phyloP scores from a whole-genome alignment of 2,797 vertebrate species.

The Acanthurus lineatus region DNA sequence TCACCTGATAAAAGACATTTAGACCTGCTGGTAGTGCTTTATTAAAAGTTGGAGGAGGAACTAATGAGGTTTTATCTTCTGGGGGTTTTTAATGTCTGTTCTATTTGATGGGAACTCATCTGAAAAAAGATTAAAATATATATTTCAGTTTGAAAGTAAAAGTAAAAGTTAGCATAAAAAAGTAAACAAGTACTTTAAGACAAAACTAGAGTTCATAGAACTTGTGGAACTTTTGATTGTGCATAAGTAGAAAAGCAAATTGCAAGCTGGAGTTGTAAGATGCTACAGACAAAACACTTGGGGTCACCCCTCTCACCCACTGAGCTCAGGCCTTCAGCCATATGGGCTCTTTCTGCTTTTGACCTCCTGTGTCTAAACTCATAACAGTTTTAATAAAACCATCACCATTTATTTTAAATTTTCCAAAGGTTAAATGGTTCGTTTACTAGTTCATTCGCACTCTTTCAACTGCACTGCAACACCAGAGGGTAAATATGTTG shows the following conservation, averaged over 20 bases:
- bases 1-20: neutral
- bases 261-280: neutral
- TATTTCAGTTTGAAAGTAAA: neutral
- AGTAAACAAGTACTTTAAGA: neutral
- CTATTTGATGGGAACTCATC: neutral
- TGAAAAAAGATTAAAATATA: neutral
- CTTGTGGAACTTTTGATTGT: neutral
- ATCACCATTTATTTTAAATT: neutral
- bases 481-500: neutral
- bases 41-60: neutral
- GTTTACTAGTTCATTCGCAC: slow-evolving; percentile 21
- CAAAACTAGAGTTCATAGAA: neutral
- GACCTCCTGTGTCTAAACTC: neutral
- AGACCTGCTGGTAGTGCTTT: neutral
- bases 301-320: neutral
- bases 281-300: slow-evolving; percentile 2
- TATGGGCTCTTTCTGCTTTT: neutral
- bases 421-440: slow-evolving; percentile 4
- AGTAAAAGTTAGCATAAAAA: neutral
- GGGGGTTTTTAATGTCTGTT: neutral
- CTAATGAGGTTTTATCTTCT: neutral
- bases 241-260: too few species aligned
- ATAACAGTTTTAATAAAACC: neutral
- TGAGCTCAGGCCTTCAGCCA: neutral
- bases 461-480: slow-evolving; percentile 4